Evolutionary conservation across 2,797 vertebrate genomes (phyloP).

Genomic region (Gymnodraco acuticeps): DNA sequence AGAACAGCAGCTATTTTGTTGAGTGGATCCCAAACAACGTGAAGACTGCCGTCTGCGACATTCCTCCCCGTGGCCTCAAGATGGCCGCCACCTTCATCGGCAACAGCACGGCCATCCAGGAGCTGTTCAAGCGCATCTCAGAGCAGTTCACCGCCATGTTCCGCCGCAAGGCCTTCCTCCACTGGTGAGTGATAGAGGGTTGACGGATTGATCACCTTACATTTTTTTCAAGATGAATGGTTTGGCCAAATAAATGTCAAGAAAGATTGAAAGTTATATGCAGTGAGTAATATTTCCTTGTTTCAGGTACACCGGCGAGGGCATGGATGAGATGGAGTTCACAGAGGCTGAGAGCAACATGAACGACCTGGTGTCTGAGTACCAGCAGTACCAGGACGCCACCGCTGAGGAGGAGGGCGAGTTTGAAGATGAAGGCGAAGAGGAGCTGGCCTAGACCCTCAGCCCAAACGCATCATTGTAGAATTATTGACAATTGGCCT

Average conservation of each 20-base stretch:
- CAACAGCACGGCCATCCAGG: slow-evolving; percentile 96
- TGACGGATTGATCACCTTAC: too few species aligned
- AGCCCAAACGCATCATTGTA: not conserved
- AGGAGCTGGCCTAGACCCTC: slow-evolving; percentile 75
- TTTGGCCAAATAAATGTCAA: too few species aligned
- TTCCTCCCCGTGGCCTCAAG: slow-evolving; percentile 92
- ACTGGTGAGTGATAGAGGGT: slow-evolving; percentile 78
- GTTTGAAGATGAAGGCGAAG: slow-evolving; percentile 85
- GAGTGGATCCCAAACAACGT: slow-evolving; percentile 89
- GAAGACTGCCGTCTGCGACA: slow-evolving; percentile 94
- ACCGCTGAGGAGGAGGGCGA: slow-evolving; percentile 85
- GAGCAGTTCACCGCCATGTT: slow-evolving; percentile 89
- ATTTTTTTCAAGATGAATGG: too few species aligned
- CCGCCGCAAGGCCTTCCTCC: slow-evolving; percentile 86
- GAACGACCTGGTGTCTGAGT: slow-evolving; percentile 86
- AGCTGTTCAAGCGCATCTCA: slow-evolving; percentile 95
- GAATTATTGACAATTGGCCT: not conserved
- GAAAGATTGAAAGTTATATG: too few species aligned
- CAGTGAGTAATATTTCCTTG: not conserved
- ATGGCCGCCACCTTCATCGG: slow-evolving; percentile 95
- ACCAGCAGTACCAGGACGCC: slow-evolving; percentile 86
- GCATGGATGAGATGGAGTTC: slow-evolving; percentile 87
- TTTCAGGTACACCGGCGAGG: slow-evolving; percentile 85
- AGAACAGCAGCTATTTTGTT: slow-evolving; percentile 87
- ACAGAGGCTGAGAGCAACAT: slow-evolving; percentile 86